Evolutionary conservation across 2,888 invertebrate genomes (phyloP).

Genomic region (Willowsia nigromaculata): DNA sequence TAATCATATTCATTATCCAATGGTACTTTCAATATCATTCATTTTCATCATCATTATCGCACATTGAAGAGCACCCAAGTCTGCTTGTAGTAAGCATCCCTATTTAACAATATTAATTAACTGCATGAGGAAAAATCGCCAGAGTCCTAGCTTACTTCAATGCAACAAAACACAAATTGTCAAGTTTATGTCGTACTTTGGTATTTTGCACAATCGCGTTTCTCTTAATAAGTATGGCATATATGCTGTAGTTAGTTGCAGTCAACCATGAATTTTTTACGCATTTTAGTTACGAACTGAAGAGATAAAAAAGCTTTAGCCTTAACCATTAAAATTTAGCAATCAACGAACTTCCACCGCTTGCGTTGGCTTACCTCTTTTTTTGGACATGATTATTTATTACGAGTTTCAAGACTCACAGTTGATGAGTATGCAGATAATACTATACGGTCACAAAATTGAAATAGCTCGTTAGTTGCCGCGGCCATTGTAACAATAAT

Average conservation of each 20-base stretch:
- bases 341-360: neutral
- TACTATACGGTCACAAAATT: neutral
- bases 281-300: too few species aligned
- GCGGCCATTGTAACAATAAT: neutral
- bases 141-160: neutral
- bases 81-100: neutral
- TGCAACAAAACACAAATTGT: neutral
- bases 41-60: slow-evolving; percentile 7
- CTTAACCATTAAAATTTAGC: too few species aligned
- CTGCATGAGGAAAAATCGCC: neutral
- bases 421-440: neutral
- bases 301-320: too few species aligned
- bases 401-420: too few species aligned
- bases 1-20: slow-evolving; percentile 11
- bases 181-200: neutral
- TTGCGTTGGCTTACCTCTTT: neutral
- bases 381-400: too few species aligned
- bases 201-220: too few species aligned
- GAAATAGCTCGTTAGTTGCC: neutral
- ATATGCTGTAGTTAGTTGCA: neutral
- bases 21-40: slow-evolving; percentile 33
- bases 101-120: slow-evolving; percentile 13
- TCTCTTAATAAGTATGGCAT: neutral
- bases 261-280: neutral
- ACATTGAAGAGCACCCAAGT: neutral